These are phyloP conservation scores for Leucophenga maculata DNA, from an alignment of 2,888 invertebrate species.

Conservation along the genomic window DNA sequence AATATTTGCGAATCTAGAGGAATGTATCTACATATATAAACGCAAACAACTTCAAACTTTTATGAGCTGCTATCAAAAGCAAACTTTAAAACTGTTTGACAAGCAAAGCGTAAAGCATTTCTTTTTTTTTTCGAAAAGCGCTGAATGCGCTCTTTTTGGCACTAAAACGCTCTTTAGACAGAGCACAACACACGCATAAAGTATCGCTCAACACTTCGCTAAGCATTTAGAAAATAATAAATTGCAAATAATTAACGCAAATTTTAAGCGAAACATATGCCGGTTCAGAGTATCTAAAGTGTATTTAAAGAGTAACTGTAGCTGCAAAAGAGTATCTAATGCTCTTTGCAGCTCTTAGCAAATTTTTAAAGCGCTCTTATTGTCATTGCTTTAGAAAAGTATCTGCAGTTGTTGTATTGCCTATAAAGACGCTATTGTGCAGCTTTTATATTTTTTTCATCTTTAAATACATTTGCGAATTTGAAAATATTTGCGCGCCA, in stretches of 20 bases:
- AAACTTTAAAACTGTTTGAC: constrained; percentile 36
- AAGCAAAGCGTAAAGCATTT: constrained; percentile 17
- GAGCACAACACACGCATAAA: constrained; percentile 6
- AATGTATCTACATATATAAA: no score
- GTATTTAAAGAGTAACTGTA: not conserved
- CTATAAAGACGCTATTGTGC: constrained; percentile 36
- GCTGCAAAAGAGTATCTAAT: not conserved
- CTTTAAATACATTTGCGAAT: not conserved
- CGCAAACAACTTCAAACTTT: no score
- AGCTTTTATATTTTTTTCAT: constrained; percentile 29
- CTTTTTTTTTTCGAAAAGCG: no score
- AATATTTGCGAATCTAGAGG: no score
- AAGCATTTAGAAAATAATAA: constrained; percentile 32
- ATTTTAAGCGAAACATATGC: constrained; percentile 54
- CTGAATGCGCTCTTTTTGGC: no score
- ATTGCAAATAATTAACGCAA: constrained; percentile 63
- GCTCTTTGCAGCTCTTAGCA: not conserved
- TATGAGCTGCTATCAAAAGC: constrained; percentile 40
- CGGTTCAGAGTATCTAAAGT: constrained; percentile 33
- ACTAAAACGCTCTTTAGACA: not conserved
- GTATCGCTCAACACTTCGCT: not conserved
- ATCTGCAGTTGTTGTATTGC: constrained; percentile 9
- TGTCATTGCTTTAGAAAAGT: constrained; percentile 14
- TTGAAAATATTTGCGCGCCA: constrained; percentile 19
- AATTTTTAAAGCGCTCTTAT: not conserved